Evolutionary conservation across 2,888 invertebrate genomes (phyloP).

Genomic region (Tineola bisselliella): DNA sequence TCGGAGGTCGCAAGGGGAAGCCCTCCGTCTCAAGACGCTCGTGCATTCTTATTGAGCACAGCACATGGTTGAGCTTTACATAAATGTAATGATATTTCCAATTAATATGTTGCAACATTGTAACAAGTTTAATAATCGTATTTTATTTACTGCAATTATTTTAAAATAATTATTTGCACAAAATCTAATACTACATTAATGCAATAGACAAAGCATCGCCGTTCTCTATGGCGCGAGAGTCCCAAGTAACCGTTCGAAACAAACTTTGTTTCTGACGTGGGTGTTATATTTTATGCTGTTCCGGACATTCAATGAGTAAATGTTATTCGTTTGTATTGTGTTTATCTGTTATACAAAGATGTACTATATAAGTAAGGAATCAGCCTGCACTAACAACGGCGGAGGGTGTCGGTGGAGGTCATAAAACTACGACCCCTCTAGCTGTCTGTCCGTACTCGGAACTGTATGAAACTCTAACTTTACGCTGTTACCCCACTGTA

Average conservation of each 20-base stretch:
- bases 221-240: no score
- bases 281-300: no score
- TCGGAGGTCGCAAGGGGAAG: slow-evolving; percentile 40
- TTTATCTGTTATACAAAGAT: slow-evolving; percentile 21
- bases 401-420: slow-evolving; percentile 46
- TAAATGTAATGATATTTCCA: background rate
- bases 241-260: no score
- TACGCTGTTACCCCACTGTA: background rate
- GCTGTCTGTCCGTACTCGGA: slow-evolving; percentile 14
- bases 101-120: no score
- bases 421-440: slow-evolving; percentile 60
- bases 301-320: no score
- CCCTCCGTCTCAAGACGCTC: slow-evolving; percentile 53
- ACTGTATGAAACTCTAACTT: slow-evolving; percentile 27
- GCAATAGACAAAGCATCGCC: no score
- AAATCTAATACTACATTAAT: no score
- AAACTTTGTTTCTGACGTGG: no score
- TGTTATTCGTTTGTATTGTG: no score
- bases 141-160: no score
- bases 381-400: slow-evolving; percentile 51
- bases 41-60: slow-evolving; percentile 51
- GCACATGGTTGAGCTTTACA: slow-evolving; percentile 23
- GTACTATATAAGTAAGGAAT: slow-evolving; percentile 47
- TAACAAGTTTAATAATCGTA: no score
- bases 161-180: no score